These are phyloP conservation scores for Bombylius discolor DNA, from an alignment of 2,888 invertebrate species.

Conservation along the genomic window DNA sequence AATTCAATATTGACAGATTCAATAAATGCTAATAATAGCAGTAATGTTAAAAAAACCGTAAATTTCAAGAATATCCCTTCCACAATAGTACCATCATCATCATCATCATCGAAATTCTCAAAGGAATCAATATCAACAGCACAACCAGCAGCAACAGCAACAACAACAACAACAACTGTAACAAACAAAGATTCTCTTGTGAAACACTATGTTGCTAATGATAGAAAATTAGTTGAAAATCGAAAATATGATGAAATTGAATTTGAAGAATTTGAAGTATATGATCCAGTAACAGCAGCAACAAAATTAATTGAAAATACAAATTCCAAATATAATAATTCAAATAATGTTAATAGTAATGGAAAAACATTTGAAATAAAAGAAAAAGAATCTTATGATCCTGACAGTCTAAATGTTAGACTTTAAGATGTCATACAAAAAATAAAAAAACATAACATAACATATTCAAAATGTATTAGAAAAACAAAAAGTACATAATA, in stretches of 20 bases:
- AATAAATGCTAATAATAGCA: no score
- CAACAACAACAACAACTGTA: neutral
- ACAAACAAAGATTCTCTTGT: conserved; percentile 38
- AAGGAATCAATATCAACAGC: conserved; percentile 5
- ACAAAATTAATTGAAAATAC: neutral
- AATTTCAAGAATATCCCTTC: conserved; percentile 7
- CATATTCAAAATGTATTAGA: no score
- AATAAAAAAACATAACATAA: no score
- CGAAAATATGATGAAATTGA: conserved; percentile 71
- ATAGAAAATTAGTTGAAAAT: conserved; percentile 45
- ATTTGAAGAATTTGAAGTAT: conserved; percentile 67
- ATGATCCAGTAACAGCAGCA: conserved; percentile 37
- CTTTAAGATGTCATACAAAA: neutral
- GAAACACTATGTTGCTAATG: conserved; percentile 49
- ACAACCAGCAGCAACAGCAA: neutral
- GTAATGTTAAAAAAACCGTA: neutral
- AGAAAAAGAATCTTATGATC: neutral
- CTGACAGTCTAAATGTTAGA: neutral
- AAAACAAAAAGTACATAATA: no score
- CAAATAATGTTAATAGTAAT: no score
- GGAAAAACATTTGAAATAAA: neutral
- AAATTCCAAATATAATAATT: neutral
- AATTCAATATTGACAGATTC: no score
- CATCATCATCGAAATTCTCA: neutral
- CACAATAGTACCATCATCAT: conserved; percentile 6